phyloP scores from a whole-genome alignment of 2,888 invertebrate species.

The Habrosyne pyritoides region DNA sequence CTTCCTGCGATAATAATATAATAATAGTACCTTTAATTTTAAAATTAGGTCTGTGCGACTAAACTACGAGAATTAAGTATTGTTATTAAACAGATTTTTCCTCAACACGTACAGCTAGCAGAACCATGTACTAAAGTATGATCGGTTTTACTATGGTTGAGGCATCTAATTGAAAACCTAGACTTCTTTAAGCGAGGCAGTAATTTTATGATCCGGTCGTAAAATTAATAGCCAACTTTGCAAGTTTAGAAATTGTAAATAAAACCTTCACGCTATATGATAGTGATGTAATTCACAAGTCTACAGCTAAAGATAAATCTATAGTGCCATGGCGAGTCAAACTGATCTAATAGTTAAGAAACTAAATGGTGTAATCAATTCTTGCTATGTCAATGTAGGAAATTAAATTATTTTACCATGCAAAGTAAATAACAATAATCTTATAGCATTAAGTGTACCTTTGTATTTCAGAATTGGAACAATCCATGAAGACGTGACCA shows the following conservation, averaged over 20 bases:
- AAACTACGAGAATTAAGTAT: too few species aligned
- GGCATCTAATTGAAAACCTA: background rate
- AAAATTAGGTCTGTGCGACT: too few species aligned
- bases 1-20: too few species aligned
- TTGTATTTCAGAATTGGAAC: conserved; percentile 66
- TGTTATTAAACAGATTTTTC: background rate
- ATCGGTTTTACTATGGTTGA: too few species aligned
- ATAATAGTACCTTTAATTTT: too few species aligned
- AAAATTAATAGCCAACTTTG: background rate
- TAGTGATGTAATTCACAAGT: background rate
- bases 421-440: background rate
- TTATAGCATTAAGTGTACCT: background rate
- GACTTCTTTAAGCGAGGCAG: too few species aligned
- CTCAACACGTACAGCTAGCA: background rate
- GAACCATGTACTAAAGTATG: background rate
- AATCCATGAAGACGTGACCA: conserved; percentile 73
- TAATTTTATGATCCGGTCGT: too few species aligned
- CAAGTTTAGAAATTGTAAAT: background rate
- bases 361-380: background rate
- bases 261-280: background rate
- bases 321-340: conserved; percentile 12
- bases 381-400: conserved; percentile 20
- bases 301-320: conserved; percentile 16
- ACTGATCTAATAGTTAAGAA: background rate
- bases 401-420: background rate